phyloP scores from a whole-genome alignment of 2,888 invertebrate genomes.

The Cheilosia variabilis region DNA sequence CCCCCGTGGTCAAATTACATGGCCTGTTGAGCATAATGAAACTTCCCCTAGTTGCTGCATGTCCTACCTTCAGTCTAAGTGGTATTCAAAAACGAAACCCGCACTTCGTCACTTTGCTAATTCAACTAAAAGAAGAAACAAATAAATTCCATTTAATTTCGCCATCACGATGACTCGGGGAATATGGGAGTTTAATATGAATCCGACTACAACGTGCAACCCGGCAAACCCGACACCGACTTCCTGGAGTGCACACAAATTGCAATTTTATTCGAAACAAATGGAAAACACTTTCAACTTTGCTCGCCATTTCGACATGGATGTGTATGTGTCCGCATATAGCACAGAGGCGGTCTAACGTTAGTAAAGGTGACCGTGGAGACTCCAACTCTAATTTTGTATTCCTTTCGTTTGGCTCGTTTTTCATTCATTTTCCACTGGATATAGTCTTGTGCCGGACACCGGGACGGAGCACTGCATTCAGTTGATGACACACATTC shows the following conservation, averaged over 20 bases:
- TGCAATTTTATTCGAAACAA: conserved; percentile 45
- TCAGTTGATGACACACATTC: not conserved
- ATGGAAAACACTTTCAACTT: conserved; percentile 2
- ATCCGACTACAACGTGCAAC: not conserved
- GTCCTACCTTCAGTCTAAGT: too few species aligned
- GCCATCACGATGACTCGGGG: conserved; percentile 18
- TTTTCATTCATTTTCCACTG: conserved; percentile 34
- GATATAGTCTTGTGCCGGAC: conserved; percentile 28
- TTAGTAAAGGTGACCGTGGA: conserved; percentile 44
- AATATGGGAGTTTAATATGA: conserved; percentile 16
- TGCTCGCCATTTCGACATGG: not conserved
- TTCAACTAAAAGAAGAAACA: conserved; percentile 5
- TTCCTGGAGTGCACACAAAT: conserved; percentile 20
- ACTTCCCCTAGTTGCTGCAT: not conserved
- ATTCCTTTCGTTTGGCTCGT: conserved; percentile 57
- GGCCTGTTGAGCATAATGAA: conserved; percentile 47
- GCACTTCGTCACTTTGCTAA: not conserved
- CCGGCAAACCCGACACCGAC: too few species aligned
- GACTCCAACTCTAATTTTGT: conserved; percentile 63
- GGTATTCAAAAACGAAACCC: not conserved
- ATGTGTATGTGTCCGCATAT: not conserved
- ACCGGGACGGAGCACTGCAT: conserved; percentile 4
- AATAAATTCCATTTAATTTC: conserved; percentile 12
- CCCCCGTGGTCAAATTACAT: conserved; percentile 38
- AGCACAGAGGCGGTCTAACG: not conserved